Evolutionary conservation across 1,140 invertebrate species (phyloP).

Genomic region (Caligus rogercresseyi): DNA sequence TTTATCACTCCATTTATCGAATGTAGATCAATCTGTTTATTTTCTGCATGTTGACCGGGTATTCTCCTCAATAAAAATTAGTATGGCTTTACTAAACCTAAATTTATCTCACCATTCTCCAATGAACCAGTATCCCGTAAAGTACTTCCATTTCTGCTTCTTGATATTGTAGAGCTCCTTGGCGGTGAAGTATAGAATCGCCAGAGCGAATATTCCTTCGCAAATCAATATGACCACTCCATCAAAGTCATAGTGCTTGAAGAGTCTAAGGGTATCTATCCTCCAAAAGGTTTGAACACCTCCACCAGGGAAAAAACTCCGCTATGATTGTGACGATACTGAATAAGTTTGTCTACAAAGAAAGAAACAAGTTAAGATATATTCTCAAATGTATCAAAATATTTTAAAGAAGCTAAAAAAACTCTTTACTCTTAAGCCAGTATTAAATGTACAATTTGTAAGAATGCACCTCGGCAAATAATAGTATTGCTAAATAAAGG

Average conservation of each 20-base stretch:
- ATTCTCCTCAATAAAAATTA: too few species aligned
- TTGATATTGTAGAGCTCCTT: slow-evolving; percentile 27
- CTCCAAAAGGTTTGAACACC: slow-evolving; percentile 35
- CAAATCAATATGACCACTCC: slow-evolving; percentile 29
- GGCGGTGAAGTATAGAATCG: slow-evolving; percentile 35
- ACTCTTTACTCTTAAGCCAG: too few species aligned
- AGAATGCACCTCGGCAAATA: too few species aligned
- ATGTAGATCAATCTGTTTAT: too few species aligned
- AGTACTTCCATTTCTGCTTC: slow-evolving; percentile 26
- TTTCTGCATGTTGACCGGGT: too few species aligned
- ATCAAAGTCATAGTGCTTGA: slow-evolving; percentile 29
- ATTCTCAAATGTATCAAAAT: too few species aligned
- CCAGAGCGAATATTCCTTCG: slow-evolving; percentile 30
- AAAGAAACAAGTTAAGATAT: too few species aligned
- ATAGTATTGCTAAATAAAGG: too few species aligned
- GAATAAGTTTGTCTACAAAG: slow-evolving; percentile 33
- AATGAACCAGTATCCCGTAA: slow-evolving; percentile 32
- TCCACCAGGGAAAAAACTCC: slow-evolving; percentile 35
- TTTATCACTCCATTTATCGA: too few species aligned
- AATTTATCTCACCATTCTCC: slow-evolving; percentile 26
- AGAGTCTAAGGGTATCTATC: slow-evolving; percentile 28
- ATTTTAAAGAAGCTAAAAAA: too few species aligned
- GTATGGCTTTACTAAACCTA: too few species aligned
- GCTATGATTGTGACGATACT: slow-evolving; percentile 32
- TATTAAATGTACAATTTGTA: too few species aligned